Evolutionary conservation across 2,113 vertebrate species (phyloP), one percentile per base, ranked within the genome.

Genomic region (Oryzias javanicus): DNA sequence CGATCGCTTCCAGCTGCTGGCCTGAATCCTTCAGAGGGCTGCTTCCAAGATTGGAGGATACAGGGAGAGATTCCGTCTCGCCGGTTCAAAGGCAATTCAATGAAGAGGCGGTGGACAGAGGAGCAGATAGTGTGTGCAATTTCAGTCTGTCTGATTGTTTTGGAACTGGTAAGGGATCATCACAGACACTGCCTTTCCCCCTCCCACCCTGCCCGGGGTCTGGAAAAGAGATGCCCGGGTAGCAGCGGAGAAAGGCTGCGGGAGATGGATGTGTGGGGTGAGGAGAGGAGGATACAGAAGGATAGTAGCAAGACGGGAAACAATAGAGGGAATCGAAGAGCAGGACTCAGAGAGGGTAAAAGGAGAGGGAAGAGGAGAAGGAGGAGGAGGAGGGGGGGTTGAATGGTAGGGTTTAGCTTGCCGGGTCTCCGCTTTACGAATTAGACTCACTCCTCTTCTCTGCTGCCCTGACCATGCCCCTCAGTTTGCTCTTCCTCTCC

Each of bases 381-480:
- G 35, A 27, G 25, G 6, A 27, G 25, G 72, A 73, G 55, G 53
- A 45, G 52, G 63, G 56, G 73, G 72, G 65, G 22, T 22, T 68
- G 61, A 81, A 80, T 78, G 74, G 74, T 83, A 71, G 76, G 67
- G 64, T 76, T 82, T 74, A 55, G 46, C 58, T 84, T 84, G 82
- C 85, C 55, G 77, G 82, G 72, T 79, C 64, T 85, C 71, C 42
- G 64, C 67, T 80, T 76, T 81, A 78, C 72, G 85, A 84, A 82
- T 66, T 67, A 49, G 73, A 79, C 71, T 72, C 74, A 73, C 80
- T 86, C 72, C 77, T 78, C 55, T 67, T 76, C 74, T 57, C 68
- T 49, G 68, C 65, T 89, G 84, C 82, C 85, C 84, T 79, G 60
- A 79, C 80, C 84, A 86, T 88, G 79, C 75, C 87, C 79, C 80